These are phyloP conservation scores for Crocuta crocuta DNA, from an alignment of 2,113 vertebrate genomes.

Conservation along the genomic window DNA sequence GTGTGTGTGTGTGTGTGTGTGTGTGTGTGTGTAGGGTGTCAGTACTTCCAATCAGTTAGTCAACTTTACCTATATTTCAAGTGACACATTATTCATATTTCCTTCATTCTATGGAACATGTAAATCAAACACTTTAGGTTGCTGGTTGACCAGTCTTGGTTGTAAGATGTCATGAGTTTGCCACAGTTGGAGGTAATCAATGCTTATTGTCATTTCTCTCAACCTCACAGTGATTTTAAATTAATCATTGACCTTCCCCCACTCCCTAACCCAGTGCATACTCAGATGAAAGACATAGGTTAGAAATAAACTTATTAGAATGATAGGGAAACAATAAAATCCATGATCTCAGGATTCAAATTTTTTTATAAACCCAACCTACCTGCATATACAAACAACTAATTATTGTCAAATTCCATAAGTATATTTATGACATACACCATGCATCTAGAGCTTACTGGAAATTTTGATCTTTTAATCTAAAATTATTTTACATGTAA, in stretches of 20 bases:
- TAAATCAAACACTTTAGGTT: not conserved
- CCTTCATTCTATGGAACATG: not conserved
- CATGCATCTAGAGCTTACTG: not conserved
- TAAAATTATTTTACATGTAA: not conserved
- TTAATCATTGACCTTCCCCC: not conserved
- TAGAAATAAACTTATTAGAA: not conserved
- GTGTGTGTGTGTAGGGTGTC: rapidly evolving
- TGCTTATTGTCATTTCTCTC: not conserved
- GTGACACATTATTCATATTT: not conserved
- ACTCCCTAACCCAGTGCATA: not conserved
- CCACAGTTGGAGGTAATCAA: not conserved
- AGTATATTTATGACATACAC: not conserved
- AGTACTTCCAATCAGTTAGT: not conserved
- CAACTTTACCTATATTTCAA: not conserved
- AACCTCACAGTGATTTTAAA: not conserved
- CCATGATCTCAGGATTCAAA: not conserved
- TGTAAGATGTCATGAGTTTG: not conserved
- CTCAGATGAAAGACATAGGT: not conserved
- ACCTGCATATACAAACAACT: not conserved
- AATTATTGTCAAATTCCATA: not conserved
- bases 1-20: not conserved
- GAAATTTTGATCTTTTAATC: not conserved
- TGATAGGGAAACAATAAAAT: not conserved
- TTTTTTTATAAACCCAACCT: not conserved
- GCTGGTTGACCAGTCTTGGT: not conserved